These are phyloP conservation scores for Trichomycterus rosablanca DNA, from an alignment of 2,113 vertebrate species.

Conservation along the genomic window DNA sequence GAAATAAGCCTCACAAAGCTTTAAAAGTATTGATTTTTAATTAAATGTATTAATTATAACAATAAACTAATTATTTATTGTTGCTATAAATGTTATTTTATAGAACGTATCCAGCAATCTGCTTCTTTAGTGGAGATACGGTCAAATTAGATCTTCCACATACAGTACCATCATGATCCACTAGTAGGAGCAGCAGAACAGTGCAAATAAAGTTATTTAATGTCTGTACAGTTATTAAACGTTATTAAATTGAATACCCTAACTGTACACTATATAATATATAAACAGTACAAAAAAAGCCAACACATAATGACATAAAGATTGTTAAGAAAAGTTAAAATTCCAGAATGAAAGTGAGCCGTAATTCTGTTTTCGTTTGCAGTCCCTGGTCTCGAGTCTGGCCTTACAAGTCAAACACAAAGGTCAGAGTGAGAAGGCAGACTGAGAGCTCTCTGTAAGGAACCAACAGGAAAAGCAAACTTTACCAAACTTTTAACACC, in stretches of 20 bases:
- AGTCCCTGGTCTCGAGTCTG: too few relatives aligned
- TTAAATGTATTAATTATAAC: too few relatives aligned
- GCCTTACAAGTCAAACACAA: too few relatives aligned
- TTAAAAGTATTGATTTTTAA: background rate
- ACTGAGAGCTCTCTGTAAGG: conserved; percentile 47
- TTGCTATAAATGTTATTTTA: background rate
- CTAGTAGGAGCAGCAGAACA: conserved; percentile 65
- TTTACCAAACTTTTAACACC: conserved; percentile 28
- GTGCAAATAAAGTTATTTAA: conserved; percentile 17
- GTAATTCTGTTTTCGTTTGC: too few relatives aligned
- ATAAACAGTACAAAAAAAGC: too few relatives aligned
- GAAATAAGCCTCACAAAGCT: background rate
- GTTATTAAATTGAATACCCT: too few relatives aligned
- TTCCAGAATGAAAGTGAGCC: too few relatives aligned
- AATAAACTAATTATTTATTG: background rate
- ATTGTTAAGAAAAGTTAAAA: too few relatives aligned
- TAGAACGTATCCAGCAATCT: too few relatives aligned
- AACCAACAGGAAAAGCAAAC: conserved; percentile 49
- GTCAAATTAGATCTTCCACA: background rate
- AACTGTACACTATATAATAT: too few relatives aligned
- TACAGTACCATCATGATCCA: conserved; percentile 49
- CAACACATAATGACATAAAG: too few relatives aligned
- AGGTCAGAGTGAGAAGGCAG: conserved; percentile 40
- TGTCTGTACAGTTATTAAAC: conserved; percentile 29
- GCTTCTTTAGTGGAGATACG: background rate